Evolutionary conservation across 30 jellyfish, hydroid and myxozoan species (phyloP).

Genomic region (Cassiopea xamachana): DNA sequence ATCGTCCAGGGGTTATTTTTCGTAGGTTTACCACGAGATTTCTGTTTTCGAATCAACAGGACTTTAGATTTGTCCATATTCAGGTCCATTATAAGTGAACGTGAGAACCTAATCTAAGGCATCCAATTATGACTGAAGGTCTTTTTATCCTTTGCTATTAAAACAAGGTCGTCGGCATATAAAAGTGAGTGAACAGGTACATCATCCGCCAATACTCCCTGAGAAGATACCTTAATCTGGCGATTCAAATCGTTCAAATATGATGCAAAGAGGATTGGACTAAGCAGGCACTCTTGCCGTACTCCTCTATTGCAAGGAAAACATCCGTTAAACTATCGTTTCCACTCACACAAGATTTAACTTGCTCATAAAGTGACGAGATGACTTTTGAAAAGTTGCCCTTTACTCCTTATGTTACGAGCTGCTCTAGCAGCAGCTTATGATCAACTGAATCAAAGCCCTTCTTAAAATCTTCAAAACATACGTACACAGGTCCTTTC

Average conservation of each 20-base stretch:
- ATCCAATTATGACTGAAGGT: slow-evolving; percentile 16
- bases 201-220: background rate
- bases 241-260: slow-evolving; percentile 36
- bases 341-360: slow-evolving; percentile 24
- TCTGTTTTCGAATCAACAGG: slow-evolving; percentile 2
- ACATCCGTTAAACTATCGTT: slow-evolving; percentile 22
- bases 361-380: background rate
- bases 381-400: background rate
- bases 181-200: slow-evolving; percentile 4
- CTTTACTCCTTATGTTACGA: background rate
- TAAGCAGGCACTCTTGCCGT: slow-evolving; percentile 30
- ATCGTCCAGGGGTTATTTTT: background rate
- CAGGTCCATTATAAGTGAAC: background rate
- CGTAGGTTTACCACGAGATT: background rate
- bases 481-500: background rate
- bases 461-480: slow-evolving; percentile 12
- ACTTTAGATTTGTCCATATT: background rate
- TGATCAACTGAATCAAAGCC: slow-evolving; percentile 37
- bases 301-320: slow-evolving; percentile 29
- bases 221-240: slow-evolving; percentile 1
- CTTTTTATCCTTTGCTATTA: slow-evolving; percentile 21
- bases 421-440: background rate
- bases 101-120: background rate
- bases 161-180: slow-evolving; percentile 25
- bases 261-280: slow-evolving; percentile 51